These are phyloP conservation scores for Stichopus horrens DNA, from an alignment of 53 echinoderm and acorn worm genomes.

Conservation along the genomic window DNA sequence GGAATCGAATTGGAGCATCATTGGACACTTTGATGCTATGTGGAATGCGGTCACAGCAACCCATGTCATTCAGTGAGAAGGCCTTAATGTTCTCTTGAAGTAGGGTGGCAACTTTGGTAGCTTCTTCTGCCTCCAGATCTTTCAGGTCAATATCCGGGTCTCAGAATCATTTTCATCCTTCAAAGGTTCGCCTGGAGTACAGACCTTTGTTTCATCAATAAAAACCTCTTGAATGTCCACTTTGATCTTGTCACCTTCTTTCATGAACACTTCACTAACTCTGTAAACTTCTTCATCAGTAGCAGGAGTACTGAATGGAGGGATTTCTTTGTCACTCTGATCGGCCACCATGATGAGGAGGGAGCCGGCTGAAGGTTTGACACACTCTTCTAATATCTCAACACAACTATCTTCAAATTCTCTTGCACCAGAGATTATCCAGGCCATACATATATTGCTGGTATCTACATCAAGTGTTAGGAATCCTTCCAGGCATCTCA, in stretches of 20 bases:
- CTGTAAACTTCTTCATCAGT: not conserved
- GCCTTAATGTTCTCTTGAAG: constrained; percentile 45
- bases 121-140: too few relatives aligned
- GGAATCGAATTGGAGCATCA: constrained; percentile 43
- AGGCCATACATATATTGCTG: not conserved
- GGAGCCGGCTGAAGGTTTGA: not conserved
- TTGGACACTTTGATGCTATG: constrained; percentile 51
- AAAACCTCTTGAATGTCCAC: too few relatives aligned
- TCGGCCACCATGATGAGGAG: not conserved
- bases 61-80: constrained; percentile 52
- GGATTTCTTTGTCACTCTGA: not conserved
- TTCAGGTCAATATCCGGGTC: too few relatives aligned
- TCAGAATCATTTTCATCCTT: too few relatives aligned
- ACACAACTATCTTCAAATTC: not conserved
- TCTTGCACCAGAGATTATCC: not conserved
- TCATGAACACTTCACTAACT: not conserved
- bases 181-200: too few relatives aligned
- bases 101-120: constrained; percentile 18
- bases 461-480: not conserved
- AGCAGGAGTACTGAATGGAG: not conserved
- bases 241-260: too few relatives aligned
- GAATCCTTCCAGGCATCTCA: not conserved
- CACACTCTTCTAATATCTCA: not conserved
- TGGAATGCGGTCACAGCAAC: constrained; percentile 59
- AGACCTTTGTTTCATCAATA: too few relatives aligned